Evolutionary conservation across 1,140 invertebrate species (phyloP), one percentile per base, ranked within the genome.

Genomic region (Penaeus indicus): DNA sequence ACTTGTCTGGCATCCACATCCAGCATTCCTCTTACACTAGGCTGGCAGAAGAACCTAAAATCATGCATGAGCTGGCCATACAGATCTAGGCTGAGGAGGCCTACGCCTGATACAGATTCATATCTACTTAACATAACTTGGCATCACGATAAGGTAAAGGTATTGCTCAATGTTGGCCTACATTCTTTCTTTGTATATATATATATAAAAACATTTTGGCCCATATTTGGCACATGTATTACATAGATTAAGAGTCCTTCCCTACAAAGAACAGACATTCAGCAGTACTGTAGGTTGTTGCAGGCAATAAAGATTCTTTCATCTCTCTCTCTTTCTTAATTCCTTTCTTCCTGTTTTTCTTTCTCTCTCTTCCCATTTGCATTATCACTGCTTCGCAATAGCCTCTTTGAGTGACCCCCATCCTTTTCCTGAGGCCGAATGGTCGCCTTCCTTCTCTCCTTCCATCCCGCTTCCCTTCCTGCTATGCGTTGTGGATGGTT

Each of bases 211-310:
- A 54, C 54, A 77, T 75, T 75, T 85, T 75, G n/a, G 54, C 67
- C 61, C 60, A 77, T 85, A 85, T 85, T 85, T 85, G 84, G 84
- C 84, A 85, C 84, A 85, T 77, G n/a, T 4, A 63, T 85, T 77
- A 60, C 67, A 22, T 19, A 75, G n/a, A 32, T 8, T 18, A 75
- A 27, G 27, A n/a, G 18, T 27, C 42, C 72, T 75, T 22, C 25
- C 25, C 72, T 32, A 27, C 42, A 75, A 32, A 38, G 42, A 75
- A 75, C 54, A 54, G 10, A 54, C 54, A 54, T 54, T 54, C 54
- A 54, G 54, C 10, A 54, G 54, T 54, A 54, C 54, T 54, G 54
- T 54, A 54, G 10, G 54, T 54, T 13, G 54, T 54, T 54, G 5
- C 54, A 13, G 54, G 54, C 54, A 2, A 54, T 54, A 54, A 16